Evolutionary conservation across 2,113 vertebrate genomes (phyloP), one percentile per base, ranked within the genome.

Genomic region (Nothocercus julius): DNA sequence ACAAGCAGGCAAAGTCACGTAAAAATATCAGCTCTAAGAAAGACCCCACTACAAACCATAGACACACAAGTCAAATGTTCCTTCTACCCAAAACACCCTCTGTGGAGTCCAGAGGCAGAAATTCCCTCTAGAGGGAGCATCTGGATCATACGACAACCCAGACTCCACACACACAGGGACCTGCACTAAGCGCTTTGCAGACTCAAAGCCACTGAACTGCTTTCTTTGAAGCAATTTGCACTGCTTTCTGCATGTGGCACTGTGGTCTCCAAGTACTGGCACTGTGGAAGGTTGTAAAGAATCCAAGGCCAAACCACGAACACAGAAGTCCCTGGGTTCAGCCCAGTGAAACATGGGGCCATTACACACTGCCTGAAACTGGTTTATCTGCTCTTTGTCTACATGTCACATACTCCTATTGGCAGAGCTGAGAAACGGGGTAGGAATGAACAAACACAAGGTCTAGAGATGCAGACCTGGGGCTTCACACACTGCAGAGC

Each of bases 41-140:
- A 72, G 16, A 88, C 2, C 9, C 73, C 34, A 17, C 56, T 70
- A 64, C 6, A 78, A 66, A 42, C 38, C 64, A 22, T 1, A 61
- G 21, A 9, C 17, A 77, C 9, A 4, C 20, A 79, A 64, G 28
- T 14, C 7, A 15, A 70, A 75, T 0, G 0, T 64, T 56, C 81
- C 12, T 74, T 91, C 75, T 45, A 56, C 25, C 38, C 66, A 90
- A 93, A 51, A 9, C 44, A 54, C 84, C 61, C 22, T n/a, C 56
- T 18, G 21, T 24, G 25, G 45, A 80, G 22, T 53, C 86, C 80
- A 68, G 28, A 11, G n/a, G 36, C 16, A 44, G 63, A 59, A 21
- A 67, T 40, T 76, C 34, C 83, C 85, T 54, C 62, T 89, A 96
- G 96, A 93, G 80, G 95, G 95, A 92, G 93, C 88, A 82, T 69